These are phyloP conservation scores for Sphenopsis melanotis DNA, from an alignment of 2,797 vertebrate species.

Conservation along the genomic window DNA sequence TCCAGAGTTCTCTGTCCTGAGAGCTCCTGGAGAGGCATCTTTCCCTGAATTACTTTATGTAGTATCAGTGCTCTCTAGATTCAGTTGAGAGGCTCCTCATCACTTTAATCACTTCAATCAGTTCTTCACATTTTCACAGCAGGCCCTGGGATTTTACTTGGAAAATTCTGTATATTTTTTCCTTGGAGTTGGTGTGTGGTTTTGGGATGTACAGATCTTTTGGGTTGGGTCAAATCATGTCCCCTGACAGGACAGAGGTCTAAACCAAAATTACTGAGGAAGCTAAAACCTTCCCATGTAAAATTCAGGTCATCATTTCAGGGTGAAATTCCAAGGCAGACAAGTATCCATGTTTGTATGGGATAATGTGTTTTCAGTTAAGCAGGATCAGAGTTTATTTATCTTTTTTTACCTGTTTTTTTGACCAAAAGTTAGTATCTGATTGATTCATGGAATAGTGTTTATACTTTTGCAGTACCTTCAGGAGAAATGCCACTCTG, in stretches of 20 bases:
- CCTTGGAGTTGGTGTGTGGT: neutral
- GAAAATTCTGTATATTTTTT: neutral
- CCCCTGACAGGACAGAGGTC: neutral
- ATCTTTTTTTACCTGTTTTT: neutral
- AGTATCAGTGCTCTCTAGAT: neutral
- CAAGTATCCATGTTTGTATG: neutral
- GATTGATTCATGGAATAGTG: fast-evolving
- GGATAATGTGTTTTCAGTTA: neutral
- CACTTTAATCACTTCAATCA: neutral
- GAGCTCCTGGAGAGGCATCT: neutral
- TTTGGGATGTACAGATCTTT: neutral
- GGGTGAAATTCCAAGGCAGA: neutral
- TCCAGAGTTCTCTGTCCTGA: neutral
- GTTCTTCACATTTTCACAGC: neutral
- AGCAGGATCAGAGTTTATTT: neutral
- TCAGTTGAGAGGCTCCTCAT: neutral
- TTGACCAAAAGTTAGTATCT: neutral
- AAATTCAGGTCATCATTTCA: neutral
- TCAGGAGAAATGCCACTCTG: neutral
- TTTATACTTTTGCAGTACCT: neutral
- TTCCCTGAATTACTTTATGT: neutral
- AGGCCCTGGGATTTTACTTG: neutral
- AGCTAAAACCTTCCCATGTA: neutral
- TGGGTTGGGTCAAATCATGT: neutral
- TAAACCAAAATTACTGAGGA: neutral